Evolutionary conservation across 2,888 invertebrate species (phyloP).

Genomic region (Mythimna albipuncta): DNA sequence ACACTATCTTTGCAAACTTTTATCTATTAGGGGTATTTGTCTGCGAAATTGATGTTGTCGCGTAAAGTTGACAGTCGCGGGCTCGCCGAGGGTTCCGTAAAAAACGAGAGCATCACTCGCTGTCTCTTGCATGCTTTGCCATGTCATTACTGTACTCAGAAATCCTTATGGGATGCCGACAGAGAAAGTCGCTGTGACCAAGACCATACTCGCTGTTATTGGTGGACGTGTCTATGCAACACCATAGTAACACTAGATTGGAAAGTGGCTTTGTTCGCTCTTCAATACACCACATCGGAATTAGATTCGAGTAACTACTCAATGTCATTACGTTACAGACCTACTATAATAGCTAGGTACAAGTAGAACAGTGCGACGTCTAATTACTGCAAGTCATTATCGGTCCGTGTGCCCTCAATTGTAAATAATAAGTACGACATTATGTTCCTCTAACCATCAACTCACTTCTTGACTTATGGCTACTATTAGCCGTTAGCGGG

Average conservation of each 20-base stretch:
- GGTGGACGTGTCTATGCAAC: conserved; percentile 42
- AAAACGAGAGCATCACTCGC: conserved; percentile 70
- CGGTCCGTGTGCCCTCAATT: conserved; percentile 52
- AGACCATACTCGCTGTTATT: conserved; percentile 24
- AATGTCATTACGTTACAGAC: conserved; percentile 33
- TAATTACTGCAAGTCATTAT: conserved; percentile 58
- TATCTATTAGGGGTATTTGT: conserved; percentile 66
- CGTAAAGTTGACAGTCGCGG: conserved; percentile 57
- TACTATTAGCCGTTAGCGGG: conserved; percentile 37
- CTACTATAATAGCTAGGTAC: conserved; percentile 28
- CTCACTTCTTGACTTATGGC: conserved; percentile 35
- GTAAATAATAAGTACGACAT: conserved; percentile 49
- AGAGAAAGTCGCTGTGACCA: conserved; percentile 50
- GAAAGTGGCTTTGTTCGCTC: conserved; percentile 48
- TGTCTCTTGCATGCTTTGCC: conserved; percentile 66
- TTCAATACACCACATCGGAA: conserved; percentile 16
- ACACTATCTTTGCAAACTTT: conserved; percentile 64
- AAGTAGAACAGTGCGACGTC: conserved; percentile 28
- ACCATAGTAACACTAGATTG: conserved; percentile 32
- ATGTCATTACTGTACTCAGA: conserved; percentile 30
- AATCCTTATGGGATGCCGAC: conserved; percentile 28
- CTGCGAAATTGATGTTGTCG: conserved; percentile 62
- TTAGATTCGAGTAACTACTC: conserved; percentile 17
- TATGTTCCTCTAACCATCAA: conserved; percentile 30
- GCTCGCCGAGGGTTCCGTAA: conserved; percentile 48